Percentiles rank a stretch among this genome's conserved stretches.
These are phyloP conservation scores for Orius laevigatus DNA, from an alignment of 1,140 invertebrate genomes.

Conservation along the genomic window DNA sequence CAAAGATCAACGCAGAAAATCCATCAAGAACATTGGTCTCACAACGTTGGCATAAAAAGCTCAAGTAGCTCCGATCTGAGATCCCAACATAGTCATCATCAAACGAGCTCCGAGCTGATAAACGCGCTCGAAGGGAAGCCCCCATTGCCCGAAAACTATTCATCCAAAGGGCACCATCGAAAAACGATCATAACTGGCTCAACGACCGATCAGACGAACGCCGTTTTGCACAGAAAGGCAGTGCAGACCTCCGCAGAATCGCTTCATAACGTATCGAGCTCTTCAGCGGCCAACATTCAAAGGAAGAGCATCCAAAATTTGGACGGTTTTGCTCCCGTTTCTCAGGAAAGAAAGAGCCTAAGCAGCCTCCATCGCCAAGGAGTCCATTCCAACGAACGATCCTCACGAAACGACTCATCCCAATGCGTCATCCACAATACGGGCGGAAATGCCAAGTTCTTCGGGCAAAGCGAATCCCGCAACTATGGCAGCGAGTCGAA, in stretches of 20 bases:
- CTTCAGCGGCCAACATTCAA: slow-evolving; percentile 59
- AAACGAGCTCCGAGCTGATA: slow-evolving; percentile 17
- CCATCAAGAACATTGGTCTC: slow-evolving; percentile 20
- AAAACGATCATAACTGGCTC: slow-evolving; percentile 52
- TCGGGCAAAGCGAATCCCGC: slow-evolving; percentile 39
- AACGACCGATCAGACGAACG: slow-evolving; percentile 51
- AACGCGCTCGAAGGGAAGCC: slow-evolving; percentile 17
- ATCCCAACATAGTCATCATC: slow-evolving; percentile 6
- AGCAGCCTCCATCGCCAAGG: slow-evolving; percentile 49
- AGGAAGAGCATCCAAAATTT: slow-evolving; percentile 61
- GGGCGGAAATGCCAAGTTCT: slow-evolving; percentile 33
- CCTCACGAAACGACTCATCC: too few species aligned
- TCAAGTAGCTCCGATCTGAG: slow-evolving; percentile 1
- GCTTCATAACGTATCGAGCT: slow-evolving; percentile 39
- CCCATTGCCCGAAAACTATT: slow-evolving; percentile 8
- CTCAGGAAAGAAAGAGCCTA: slow-evolving; percentile 53
- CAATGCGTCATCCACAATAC: too few species aligned
- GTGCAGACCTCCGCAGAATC: slow-evolving; percentile 38
- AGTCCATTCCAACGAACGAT: not conserved
- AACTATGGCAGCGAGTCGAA: slow-evolving; percentile 24
- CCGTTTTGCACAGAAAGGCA: slow-evolving; percentile 57
- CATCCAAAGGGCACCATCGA: slow-evolving; percentile 30
- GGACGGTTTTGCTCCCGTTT: slow-evolving; percentile 39
- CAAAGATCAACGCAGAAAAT: too few species aligned
- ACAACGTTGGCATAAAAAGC: slow-evolving; percentile 19